phyloP scores from a whole-genome alignment of 2,797 vertebrate species.

The Lindbergichthys nudifrons region DNA sequence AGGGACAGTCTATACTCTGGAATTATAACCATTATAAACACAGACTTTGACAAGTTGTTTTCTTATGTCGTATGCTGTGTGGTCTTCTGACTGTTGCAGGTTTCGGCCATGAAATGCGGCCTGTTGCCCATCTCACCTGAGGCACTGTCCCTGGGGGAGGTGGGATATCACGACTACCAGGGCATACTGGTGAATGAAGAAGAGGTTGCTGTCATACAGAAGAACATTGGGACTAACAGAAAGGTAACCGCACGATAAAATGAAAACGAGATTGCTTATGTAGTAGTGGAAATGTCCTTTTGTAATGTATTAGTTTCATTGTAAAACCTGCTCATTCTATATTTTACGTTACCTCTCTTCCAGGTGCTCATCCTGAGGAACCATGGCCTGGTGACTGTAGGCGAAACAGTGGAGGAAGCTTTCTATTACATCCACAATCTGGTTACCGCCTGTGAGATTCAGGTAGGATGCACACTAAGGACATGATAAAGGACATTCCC shows the following conservation, averaged over 20 bases:
- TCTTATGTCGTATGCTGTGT: background rate
- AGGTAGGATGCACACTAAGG: slow-evolving; percentile 82
- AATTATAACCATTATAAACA: too few species aligned
- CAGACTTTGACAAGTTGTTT: background rate
- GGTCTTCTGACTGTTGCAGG: slow-evolving; percentile 77
- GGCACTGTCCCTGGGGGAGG: slow-evolving; percentile 92
- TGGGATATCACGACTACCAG: slow-evolving; percentile 96
- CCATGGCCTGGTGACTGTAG: slow-evolving; percentile 93
- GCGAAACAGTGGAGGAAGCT: slow-evolving; percentile 96
- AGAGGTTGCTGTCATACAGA: slow-evolving; percentile 92
- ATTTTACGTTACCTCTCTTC: background rate
- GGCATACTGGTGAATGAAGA: slow-evolving; percentile 95
- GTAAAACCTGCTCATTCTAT: background rate
- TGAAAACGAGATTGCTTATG: background rate
- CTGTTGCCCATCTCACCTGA: slow-evolving; percentile 96
- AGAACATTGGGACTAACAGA: slow-evolving; percentile 92
- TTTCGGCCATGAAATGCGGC: slow-evolving; percentile 98
- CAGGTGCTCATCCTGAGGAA: slow-evolving; percentile 97
- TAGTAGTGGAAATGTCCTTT: background rate
- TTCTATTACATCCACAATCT: slow-evolving; percentile 98
- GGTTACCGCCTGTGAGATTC: slow-evolving; percentile 97
- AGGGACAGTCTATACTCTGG: slow-evolving; percentile 10
- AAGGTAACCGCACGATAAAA: slow-evolving; percentile 84
- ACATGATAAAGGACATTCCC: background rate
- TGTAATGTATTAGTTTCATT: background rate